Percentiles rank a stretch among this genome's conserved stretches.
These are phyloP conservation scores for Mustela nigripes DNA, from an alignment of 2,113 vertebrate genomes.

Conservation along the genomic window DNA sequence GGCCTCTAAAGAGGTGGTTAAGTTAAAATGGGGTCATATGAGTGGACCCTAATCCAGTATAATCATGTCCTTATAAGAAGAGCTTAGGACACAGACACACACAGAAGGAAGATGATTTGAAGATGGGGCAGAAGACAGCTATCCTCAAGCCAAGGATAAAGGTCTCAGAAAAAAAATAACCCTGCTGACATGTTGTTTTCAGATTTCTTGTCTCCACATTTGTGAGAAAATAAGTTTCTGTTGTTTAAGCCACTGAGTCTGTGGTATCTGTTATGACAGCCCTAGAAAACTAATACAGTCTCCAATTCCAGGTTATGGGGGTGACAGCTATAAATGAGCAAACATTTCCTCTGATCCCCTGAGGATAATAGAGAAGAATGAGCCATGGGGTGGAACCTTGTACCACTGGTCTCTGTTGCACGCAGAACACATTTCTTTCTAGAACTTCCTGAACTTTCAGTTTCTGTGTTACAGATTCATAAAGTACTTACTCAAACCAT, in stretches of 20 bases:
- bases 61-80: neutral
- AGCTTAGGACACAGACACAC: neutral
- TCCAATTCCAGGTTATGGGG: neutral
- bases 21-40: neutral
- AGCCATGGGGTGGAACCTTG: neutral
- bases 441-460: neutral
- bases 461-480: neutral
- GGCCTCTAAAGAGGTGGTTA: neutral
- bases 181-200: neutral
- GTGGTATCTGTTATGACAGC: neutral
- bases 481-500: neutral
- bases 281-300: neutral
- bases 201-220: neutral
- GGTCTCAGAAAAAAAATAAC: neutral
- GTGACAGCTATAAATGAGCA: neutral
- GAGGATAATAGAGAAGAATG: neutral
- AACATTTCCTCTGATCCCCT: rapidly evolving
- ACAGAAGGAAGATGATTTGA: neutral
- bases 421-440: neutral
- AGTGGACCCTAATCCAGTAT: neutral
- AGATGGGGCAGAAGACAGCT: neutral
- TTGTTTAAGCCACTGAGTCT: neutral
- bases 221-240: neutral
- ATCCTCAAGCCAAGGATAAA: neutral
- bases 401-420: neutral